Evolutionary conservation across 2,113 vertebrate species (phyloP).

Genomic region (Catharus minimus): DNA sequence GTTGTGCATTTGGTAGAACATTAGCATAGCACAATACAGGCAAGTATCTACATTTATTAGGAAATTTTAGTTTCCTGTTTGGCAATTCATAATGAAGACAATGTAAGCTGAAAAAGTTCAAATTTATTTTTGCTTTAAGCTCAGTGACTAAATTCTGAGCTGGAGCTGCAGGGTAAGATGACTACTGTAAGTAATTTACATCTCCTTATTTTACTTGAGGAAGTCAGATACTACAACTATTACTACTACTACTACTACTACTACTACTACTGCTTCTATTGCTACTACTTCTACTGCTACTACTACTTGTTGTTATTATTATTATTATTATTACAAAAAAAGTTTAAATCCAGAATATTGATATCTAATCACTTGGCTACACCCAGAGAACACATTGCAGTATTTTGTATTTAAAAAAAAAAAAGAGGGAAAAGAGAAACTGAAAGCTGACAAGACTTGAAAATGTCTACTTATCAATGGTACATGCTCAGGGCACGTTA

Average conservation of each 20-base stretch:
- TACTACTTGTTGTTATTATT: background rate
- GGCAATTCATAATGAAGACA: background rate
- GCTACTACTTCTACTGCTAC: background rate
- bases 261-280: too few species aligned
- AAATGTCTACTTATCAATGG: constrained; percentile 3
- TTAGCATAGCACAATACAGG: background rate
- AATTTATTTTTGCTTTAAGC: constrained; percentile 1
- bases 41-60: background rate
- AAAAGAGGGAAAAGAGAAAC: background rate
- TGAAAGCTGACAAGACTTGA: background rate
- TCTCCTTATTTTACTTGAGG: background rate
- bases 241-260: background rate
- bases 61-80: background rate
- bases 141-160: background rate
- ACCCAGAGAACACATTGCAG: background rate
- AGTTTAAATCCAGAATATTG: background rate
- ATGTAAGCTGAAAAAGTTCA: background rate
- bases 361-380: background rate
- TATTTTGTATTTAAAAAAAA: background rate
- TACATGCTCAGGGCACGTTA: background rate
- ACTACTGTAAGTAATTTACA: background rate
- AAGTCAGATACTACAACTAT: background rate
- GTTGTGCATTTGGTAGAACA: background rate
- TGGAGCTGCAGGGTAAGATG: background rate
- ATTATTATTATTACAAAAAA: background rate